Base-by-base conservation (phyloP, 2,797 vertebrate genomes). In the Momotus momota region DNA sequence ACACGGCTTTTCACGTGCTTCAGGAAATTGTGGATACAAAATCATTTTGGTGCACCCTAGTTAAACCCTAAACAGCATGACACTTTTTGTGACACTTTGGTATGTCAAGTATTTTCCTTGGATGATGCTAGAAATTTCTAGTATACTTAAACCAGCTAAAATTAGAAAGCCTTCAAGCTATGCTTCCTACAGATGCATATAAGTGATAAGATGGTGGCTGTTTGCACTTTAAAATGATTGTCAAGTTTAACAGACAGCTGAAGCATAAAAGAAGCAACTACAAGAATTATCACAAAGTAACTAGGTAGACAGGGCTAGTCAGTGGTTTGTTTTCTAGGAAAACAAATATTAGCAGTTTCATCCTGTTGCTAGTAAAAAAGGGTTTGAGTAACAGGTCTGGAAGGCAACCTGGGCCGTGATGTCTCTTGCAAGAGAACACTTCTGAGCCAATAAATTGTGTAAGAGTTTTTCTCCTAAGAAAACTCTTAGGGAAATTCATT, bases 1-100 rank as follows among this genome's bases (percentile, higher is more conserved):
- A 45, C 43, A 6, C 0, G 0, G 29, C 0, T 7, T 71, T 83
- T 40, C 69, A 49, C 2, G 2, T 19, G 38, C 41, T 52, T 40
- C 43, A 31, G 61, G 69, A 64, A 64, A 22, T 23, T 18, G 33
- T 11, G 65, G 43, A 12, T 72, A 49, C 29, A 86, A 72, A 93
- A 86, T 15, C 49, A 45, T 62, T 9, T 74, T 8, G 1, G 45
- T 40, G 41, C 31, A 58, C 48, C n/a, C 14, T 51, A 70, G 45
- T 61, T 35, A 61, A 57, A 81, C 52, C 43, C 62, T 58, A 71
- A 71, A 27, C 25, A 58, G 11, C 49, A 57, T 2, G 3, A 41
- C 74, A n/a, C 22, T 54, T 48, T 54, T 6, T 45, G 62, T 74
- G 72, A 40, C 65, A 57, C 45, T 91, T 66, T 27, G 61, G 46